Evolutionary conservation across 1,140 invertebrate genomes (phyloP), one percentile per base, ranked within the genome.

Genomic region (Drosophila sechellia): DNA sequence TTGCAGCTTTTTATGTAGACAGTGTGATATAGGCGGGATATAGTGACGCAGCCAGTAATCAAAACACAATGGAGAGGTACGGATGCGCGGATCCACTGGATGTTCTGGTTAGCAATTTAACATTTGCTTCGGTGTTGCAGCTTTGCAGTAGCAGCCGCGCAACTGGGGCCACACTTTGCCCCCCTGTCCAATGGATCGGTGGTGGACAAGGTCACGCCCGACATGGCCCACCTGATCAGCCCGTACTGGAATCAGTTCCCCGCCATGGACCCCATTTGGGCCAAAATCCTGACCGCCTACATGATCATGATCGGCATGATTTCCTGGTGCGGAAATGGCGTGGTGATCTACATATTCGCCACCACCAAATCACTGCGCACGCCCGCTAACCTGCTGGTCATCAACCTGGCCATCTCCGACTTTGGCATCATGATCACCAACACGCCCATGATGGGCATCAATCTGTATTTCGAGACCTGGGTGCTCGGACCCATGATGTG

Each of bases 381-480:
- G 22, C 94, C 94, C 57, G 93, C 94, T 54, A 95, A 95, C 85
- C 84, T 94, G 15, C 81, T 95, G 69, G 93, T 95, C 20, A 93
- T 94, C 25, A 95, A 95, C 91, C 79, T 95, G 60, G 94, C 94
- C 6, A 92, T 95, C 57, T 94, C 94, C 25, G 90, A 98, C 90
- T 97, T 98, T 83, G 92, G 95, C 39, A 98, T 98, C 96, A 98
- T 98, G 96, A 93, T 95, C 59, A 93, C 92, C 58, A 97, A 97
- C 95, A 94, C 95, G 70, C 96, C 97, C 25, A 94, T 96, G 61
- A 97, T 97, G 96, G 95, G 97, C 35, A 94, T 97, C 66, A 98
- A 97, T 93, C 96, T 96, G 92, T 97, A 96, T 86, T 94, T 96
- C 78, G 96, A 97, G 93, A 97, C 96, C 8, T 98, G 97, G 97